phyloP scores from a whole-genome alignment of 2,113 vertebrate species.

The Odontesthes bonariensis region DNA sequence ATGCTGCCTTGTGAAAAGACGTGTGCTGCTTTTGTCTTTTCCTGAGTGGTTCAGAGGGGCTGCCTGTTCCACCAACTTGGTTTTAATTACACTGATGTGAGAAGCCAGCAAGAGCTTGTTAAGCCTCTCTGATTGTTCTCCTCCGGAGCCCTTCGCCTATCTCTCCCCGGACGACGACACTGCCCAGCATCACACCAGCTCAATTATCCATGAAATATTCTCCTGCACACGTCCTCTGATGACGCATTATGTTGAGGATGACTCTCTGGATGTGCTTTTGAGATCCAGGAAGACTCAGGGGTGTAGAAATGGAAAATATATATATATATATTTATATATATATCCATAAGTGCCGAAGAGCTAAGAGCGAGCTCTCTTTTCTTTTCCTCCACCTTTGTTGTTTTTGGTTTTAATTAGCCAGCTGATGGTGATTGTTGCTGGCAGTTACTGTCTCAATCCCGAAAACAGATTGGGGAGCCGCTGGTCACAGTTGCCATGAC shows the following conservation, averaged over 20 bases:
- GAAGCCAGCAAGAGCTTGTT: conserved; percentile 66
- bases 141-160: conserved; percentile 54
- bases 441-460: conserved; percentile 4
- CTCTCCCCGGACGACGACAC: conserved; percentile 52
- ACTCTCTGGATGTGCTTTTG: conserved; percentile 49
- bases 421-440: conserved; percentile 27
- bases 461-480: conserved; percentile 17
- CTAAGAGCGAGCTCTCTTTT: neutral
- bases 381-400: neutral
- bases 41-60: conserved; percentile 24
- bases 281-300: neutral
- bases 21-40: neutral
- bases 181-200: conserved; percentile 60
- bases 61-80: conserved; percentile 47
- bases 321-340: too few relatives aligned
- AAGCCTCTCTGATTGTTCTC: conserved; percentile 73
- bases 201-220: conserved; percentile 74
- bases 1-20: conserved; percentile 7
- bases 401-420: conserved; percentile 49
- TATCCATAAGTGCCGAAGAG: neutral
- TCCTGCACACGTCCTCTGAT: conserved; percentile 52
- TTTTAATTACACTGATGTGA: conserved; percentile 65
- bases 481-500: conserved; percentile 62
- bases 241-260: conserved; percentile 25
- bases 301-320: neutral